Percentiles rank a stretch among this genome's conserved stretches.
These are phyloP conservation scores for Probosciger aterrimus DNA, from an alignment of 2,113 vertebrate genomes.

Conservation along the genomic window DNA sequence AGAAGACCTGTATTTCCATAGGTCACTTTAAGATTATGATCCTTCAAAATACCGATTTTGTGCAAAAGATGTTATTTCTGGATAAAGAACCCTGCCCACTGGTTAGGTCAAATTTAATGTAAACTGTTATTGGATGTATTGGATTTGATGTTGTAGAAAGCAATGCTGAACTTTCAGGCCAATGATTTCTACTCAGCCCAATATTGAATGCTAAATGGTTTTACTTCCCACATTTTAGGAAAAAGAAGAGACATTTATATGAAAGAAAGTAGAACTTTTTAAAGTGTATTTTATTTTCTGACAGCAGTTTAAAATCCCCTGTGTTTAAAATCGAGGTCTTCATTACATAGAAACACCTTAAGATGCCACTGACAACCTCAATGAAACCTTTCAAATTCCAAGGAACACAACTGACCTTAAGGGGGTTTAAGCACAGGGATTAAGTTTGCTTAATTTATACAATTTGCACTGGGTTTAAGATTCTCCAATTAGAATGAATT, in stretches of 20 bases:
- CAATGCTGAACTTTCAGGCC: background rate
- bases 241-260: background rate
- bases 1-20: background rate
- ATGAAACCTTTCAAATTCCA: background rate
- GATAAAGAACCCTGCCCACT: background rate
- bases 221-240: background rate
- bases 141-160: background rate
- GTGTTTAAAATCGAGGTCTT: background rate
- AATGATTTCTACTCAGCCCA: background rate
- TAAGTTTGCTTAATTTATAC: background rate
- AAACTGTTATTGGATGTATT: background rate
- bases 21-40: background rate
- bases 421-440: background rate
- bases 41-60: background rate
- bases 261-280: background rate
- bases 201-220: background rate
- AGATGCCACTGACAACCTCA: background rate
- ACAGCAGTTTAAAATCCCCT: background rate
- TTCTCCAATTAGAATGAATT: background rate
- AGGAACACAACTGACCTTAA: background rate
- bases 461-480: background rate
- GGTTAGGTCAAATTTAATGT: background rate
- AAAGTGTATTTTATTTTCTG: background rate
- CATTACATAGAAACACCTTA: background rate
- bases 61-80: background rate